Conservation (phyloP, 1,140 invertebrate genomes). For the Calliphora vicina region DNA sequence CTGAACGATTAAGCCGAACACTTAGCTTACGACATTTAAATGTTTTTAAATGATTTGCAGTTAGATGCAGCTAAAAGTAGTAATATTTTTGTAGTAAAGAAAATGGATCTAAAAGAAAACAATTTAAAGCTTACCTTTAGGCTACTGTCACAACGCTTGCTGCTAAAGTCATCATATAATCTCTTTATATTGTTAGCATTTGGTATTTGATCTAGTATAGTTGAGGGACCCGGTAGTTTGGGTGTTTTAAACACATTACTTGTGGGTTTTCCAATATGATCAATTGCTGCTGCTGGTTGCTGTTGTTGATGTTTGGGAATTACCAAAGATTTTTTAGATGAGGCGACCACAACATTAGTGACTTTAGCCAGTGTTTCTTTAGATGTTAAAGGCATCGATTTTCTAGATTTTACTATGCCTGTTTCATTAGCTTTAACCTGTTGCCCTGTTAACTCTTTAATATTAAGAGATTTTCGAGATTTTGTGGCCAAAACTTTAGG, state of each 20-base stretch:
- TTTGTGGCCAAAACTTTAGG: not conserved
- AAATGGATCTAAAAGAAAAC: too few species aligned
- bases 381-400: not conserved
- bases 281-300: not conserved
- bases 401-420: not conserved
- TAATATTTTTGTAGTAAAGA: too few species aligned
- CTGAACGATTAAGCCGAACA: conserved; percentile 36
- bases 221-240: not conserved
- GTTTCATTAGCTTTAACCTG: not conserved
- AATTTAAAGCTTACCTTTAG: not conserved
- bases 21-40: conserved; percentile 32
- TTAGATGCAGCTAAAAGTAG: not conserved
- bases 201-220: not conserved
- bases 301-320: not conserved
- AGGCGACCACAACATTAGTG: not conserved
- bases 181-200: not conserved
- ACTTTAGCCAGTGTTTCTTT: not conserved
- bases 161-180: not conserved
- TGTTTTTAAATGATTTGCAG: not conserved
- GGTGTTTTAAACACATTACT: not conserved
- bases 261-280: not conserved
- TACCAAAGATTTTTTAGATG: not conserved
- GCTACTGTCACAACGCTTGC: not conserved
- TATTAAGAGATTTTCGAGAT: not conserved
- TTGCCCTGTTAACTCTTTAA: not conserved